Evolutionary conservation across 2,113 vertebrate genomes (phyloP), one percentile per base, ranked within the genome.

Genomic region (Chionodraco myersi): DNA sequence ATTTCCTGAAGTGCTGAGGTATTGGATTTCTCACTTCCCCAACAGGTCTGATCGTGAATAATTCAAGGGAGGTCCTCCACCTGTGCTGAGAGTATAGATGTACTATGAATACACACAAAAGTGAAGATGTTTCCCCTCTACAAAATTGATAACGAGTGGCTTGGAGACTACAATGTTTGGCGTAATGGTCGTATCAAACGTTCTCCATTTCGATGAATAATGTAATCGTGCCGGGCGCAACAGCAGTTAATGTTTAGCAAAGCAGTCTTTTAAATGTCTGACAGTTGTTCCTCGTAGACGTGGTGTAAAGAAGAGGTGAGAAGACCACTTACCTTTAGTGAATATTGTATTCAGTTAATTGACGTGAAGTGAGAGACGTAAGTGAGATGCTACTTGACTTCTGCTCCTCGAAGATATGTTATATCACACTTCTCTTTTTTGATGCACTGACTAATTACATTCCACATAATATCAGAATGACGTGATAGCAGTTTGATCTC

Each of bases 1-100:
- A 82, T 91, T 87, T 92, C 84, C 84, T 84, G 76, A 91, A 93
- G 82, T 90, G 90, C 87, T 91, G 88, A 91, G 86, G 72, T 90
- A 68, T 87, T 72, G 89, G 79, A 69, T 89, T 90, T 88, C 66
- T 44, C n/a, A 81, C 85, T 80, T 83, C 77, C 81, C 87, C 79
- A 89, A 91, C 91, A 86, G 88, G 89, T 89, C 82, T 78, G 77
- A 87, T 71, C 26, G 30, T 92, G 86, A 90, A 92, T 92, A 81
- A 90, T 92, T 91, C 88, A 91, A 34, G 11, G 66, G 74, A 53
- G 71, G 77, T 87, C 82, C 65, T 76, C 41, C 23, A 72, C 47
- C 82, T 66, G 68, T 69, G 65, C 77, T 62, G 63, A 87, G 73
- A 72, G 75, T 45, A 47, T 66, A 79, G 86, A 74, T 65, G 58